These are phyloP conservation scores for Lampris megalopsis DNA, from an alignment of 2,113 vertebrate species.

Conservation along the genomic window DNA sequence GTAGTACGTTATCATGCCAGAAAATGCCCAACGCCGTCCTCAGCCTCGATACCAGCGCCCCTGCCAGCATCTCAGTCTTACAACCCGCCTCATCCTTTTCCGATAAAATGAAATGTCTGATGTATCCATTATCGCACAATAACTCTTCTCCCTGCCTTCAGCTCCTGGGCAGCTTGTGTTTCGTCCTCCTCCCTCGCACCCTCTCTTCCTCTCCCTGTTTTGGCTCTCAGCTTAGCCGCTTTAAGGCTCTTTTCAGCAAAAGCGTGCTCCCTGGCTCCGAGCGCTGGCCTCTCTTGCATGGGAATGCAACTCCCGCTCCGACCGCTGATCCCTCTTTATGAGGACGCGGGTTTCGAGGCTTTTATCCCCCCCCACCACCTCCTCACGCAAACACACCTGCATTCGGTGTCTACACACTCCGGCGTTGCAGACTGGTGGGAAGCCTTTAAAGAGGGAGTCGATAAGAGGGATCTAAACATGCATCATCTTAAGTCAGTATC, in stretches of 20 bases:
- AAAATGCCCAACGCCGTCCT: too few species aligned
- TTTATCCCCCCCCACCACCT: conserved; percentile 80
- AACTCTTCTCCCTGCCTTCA: conserved; percentile 27
- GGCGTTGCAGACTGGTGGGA: conserved; percentile 73
- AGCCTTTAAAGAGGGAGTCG: conserved; percentile 80
- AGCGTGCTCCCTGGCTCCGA: conserved; percentile 70
- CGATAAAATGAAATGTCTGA: conserved; percentile 29
- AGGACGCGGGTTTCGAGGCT: conserved; percentile 81
- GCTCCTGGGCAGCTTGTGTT: conserved; percentile 19
- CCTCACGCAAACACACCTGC: conserved; percentile 77
- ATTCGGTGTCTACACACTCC: conserved; percentile 70
- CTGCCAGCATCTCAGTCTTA: conserved; percentile 23
- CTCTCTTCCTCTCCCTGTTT: conserved; percentile 49
- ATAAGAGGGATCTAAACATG: conserved; percentile 78
- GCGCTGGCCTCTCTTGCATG: conserved; percentile 72
- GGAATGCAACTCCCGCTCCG: conserved; percentile 77
- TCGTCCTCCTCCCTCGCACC: conserved; percentile 39
- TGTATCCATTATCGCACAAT: conserved; percentile 24
- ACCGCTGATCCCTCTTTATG: conserved; percentile 82
- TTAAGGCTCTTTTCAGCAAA: conserved; percentile 57
- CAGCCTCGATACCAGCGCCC: too few species aligned
- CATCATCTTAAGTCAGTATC: conserved; percentile 71
- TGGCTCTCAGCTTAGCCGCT: conserved; percentile 62
- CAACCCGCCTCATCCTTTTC: neutral
- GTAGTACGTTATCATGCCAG: too few species aligned